Percentiles rank a stretch among this genome's conserved stretches.
Evolutionary conservation across 1,140 invertebrate species (phyloP).

Genomic region (Drosophila ananassae): DNA sequence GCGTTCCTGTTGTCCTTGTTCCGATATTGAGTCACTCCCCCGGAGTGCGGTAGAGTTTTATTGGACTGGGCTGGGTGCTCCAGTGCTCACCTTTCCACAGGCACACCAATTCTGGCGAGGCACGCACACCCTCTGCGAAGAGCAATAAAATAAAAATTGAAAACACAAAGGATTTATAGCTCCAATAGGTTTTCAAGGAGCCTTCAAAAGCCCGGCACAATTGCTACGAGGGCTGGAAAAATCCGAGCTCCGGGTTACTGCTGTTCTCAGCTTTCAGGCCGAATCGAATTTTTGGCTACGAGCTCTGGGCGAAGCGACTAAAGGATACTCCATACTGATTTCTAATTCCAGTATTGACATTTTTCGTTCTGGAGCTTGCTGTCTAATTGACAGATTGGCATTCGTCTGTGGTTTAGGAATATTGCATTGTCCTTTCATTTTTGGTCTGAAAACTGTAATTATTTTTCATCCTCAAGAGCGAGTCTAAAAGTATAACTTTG

Average conservation of each 20-base stretch:
- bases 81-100: constrained; percentile 50
- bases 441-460: too few relatives aligned
- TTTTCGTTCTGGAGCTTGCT: too few relatives aligned
- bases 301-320: background rate
- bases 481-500: background rate
- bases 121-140: constrained; percentile 57
- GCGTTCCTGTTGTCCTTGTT: constrained; percentile 16
- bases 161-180: constrained; percentile 83
- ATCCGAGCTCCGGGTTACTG: background rate
- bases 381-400: too few relatives aligned
- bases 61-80: constrained; percentile 15
- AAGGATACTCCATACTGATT: constrained; percentile 2
- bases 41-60: constrained; percentile 18
- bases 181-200: constrained; percentile 83
- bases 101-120: constrained; percentile 10
- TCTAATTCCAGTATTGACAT: too few relatives aligned
- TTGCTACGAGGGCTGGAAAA: constrained; percentile 28
- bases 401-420: background rate
- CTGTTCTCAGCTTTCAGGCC: constrained; percentile 37
- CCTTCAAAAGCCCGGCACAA: constrained; percentile 73
- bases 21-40: constrained; percentile 33
- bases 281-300: constrained; percentile 25
- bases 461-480: too few relatives aligned
- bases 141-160: constrained; percentile 83
- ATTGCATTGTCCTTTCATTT: background rate